phyloP scores from a whole-genome alignment of 2,797 vertebrate species.

The Sebastes itinus region DNA sequence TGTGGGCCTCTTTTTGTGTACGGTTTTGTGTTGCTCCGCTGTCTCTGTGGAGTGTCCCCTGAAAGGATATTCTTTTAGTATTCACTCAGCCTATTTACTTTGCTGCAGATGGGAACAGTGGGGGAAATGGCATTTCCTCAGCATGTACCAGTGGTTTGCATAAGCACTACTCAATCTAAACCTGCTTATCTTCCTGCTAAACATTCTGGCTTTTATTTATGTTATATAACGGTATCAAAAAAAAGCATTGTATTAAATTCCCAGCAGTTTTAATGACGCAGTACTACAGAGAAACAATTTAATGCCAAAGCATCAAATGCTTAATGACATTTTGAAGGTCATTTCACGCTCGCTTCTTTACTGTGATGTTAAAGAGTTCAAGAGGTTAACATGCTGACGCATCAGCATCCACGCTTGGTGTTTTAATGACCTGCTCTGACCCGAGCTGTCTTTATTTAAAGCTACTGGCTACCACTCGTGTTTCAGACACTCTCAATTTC shows the following conservation, averaged over 20 bases:
- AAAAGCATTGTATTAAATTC: neutral
- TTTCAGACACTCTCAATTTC: constrained; percentile 80
- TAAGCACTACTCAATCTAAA: constrained; percentile 48
- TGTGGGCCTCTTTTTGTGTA: constrained; percentile 47
- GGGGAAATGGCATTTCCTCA: constrained; percentile 73
- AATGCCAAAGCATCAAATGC: constrained; percentile 9
- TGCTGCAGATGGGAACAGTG: constrained; percentile 55
- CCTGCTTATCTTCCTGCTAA: constrained; percentile 31
- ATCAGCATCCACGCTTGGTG: constrained; percentile 38
- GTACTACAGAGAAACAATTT: neutral
- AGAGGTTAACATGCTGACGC: constrained; percentile 27
- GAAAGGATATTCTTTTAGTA: constrained; percentile 58
- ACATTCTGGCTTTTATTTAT: constrained; percentile 31
- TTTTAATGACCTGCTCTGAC: constrained; percentile 71
- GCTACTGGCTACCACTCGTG: constrained; percentile 68
- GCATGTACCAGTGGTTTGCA: constrained; percentile 47
- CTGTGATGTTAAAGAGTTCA: constrained; percentile 22
- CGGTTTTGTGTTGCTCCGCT: constrained; percentile 40
- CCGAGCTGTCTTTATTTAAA: constrained; percentile 82
- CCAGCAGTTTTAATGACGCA: neutral
- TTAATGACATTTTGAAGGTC: neutral
- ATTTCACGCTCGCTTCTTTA: constrained; percentile 7
- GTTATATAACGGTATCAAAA: constrained; percentile 10
- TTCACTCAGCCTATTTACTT: constrained; percentile 58
- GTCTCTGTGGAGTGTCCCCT: constrained; percentile 51